Evolutionary conservation across 1,140 invertebrate species (phyloP), one percentile per base, ranked within the genome.

Genomic region (Colletes gigas): DNA sequence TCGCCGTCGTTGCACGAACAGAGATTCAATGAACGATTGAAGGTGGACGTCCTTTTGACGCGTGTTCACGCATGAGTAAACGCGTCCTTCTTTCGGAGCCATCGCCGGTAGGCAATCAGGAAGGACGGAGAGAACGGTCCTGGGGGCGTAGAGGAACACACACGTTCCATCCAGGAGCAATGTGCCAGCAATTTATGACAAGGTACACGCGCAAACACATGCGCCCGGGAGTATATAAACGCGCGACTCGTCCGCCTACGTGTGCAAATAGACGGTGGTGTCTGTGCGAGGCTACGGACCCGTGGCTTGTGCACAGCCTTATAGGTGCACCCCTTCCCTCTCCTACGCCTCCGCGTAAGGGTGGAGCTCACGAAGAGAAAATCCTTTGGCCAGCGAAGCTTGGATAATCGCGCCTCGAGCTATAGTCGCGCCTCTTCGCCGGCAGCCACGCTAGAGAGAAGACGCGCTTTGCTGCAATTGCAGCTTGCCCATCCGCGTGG

Each of bases 361-460:
- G 84, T 52, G 81, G 70, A 89, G 83, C 73, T 63, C 85, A 87
- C 84, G 81, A 81, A 88, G 85, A 85, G 88, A 88, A 89, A 91
- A 91, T 92, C 90, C 91, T 92, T 92, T 92, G 92, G 90, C 83
- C 88, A 93, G 90, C 89, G 86, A 89, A 92, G 92, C 91, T 92
- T 90, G 89, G 87, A 91, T 93, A 93, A 92, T 92, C 90, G 90
- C 75, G 83, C 86, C 89, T 77, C 65, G 63, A 88, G 88, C 88
- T 91, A 90, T 91, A 90, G 75, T 77, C 79, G 76, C 55, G 82
- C 63, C 81, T 86, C 68, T 77, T 78, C 60, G 17, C n/a, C 83
- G 79, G 68, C 80, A 63, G 73, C 52, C 57, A 21, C n/a, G 69
- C n/a, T 59, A 78, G 76, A 78, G 67, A 21, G 62, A 82, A 70